These are phyloP conservation scores for Drosophila sulfurigaster DNA, from an alignment of 1,140 invertebrate genomes.

Conservation along the genomic window DNA sequence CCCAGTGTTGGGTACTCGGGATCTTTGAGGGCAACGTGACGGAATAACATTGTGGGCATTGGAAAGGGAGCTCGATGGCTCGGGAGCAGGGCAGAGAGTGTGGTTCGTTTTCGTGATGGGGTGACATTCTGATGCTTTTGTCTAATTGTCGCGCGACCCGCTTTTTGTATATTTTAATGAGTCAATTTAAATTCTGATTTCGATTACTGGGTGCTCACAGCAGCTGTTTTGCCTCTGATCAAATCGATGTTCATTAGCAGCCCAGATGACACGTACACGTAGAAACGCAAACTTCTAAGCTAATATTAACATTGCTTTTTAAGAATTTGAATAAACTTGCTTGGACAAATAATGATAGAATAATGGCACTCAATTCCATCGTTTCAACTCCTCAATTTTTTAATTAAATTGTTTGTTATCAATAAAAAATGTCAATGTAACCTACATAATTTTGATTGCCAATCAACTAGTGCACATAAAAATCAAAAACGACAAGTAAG, in stretches of 20 bases:
- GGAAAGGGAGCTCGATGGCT: too few relatives aligned
- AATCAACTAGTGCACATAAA: too few relatives aligned
- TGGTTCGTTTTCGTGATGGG: neutral
- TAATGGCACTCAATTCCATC: too few relatives aligned
- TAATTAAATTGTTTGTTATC: too few relatives aligned
- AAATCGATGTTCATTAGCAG: slow-evolving; percentile 81
- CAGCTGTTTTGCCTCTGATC: slow-evolving; percentile 50
- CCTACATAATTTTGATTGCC: too few relatives aligned
- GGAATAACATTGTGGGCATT: neutral
- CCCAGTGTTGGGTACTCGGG: slow-evolving; percentile 54
- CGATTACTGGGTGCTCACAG: slow-evolving; percentile 65
- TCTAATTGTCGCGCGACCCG: slow-evolving; percentile 80
- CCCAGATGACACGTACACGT: slow-evolving; percentile 38
- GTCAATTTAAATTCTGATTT: slow-evolving; percentile 83
- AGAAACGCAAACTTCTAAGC: slow-evolving; percentile 66
- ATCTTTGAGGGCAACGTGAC: slow-evolving; percentile 14
- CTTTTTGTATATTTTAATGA: slow-evolving; percentile 81
- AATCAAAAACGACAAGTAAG: too few relatives aligned
- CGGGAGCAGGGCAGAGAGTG: neutral
- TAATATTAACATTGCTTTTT: slow-evolving; percentile 49
- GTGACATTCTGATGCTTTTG: slow-evolving; percentile 52
- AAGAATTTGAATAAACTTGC: neutral
- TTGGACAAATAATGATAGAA: too few relatives aligned
- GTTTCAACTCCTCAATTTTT: too few relatives aligned
- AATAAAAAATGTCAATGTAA: too few relatives aligned